Percentiles rank a stretch among this genome's conserved stretches.
These are phyloP conservation scores for Vicugna pacos DNA, from an alignment of 2,113 vertebrate genomes.

Conservation along the genomic window DNA sequence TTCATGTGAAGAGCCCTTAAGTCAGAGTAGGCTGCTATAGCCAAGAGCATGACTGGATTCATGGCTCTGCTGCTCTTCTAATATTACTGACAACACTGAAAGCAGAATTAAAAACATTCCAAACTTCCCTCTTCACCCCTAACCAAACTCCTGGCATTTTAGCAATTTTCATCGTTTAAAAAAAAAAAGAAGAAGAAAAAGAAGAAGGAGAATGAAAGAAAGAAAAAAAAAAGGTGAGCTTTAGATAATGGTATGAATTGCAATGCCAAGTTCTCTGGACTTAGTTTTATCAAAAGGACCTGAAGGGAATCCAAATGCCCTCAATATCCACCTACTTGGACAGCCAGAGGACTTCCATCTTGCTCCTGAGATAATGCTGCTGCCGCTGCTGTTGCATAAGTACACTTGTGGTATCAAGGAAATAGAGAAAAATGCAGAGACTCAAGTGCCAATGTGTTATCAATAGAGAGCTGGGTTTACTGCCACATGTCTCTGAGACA, in stretches of 20 bases:
- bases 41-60: slow-evolving; percentile 60
- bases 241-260: slow-evolving; percentile 17
- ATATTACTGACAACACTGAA: slow-evolving; percentile 67
- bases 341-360: neutral
- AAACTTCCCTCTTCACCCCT: slow-evolving; percentile 27
- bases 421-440: slow-evolving; percentile 10
- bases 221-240: neutral
- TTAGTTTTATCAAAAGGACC: slow-evolving; percentile 46
- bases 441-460: neutral
- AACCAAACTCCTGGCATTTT: slow-evolving; percentile 65
- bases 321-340: neutral
- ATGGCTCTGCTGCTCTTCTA: slow-evolving; percentile 71
- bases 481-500: neutral
- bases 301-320: neutral
- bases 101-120: slow-evolving; percentile 76
- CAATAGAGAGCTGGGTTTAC: neutral
- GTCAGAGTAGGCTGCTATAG: slow-evolving; percentile 46
- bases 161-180: slow-evolving; percentile 52
- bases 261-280: slow-evolving; percentile 15
- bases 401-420: neutral
- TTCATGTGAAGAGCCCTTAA: slow-evolving; percentile 53
- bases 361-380: neutral
- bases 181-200: neutral
- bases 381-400: neutral
- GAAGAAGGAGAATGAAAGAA: neutral